A percentile compares a stretch with the other conserved stretches of the same genome.
Conservation (phyloP, 2,888 invertebrate species). For the Pristionchus mayeri region DNA sequence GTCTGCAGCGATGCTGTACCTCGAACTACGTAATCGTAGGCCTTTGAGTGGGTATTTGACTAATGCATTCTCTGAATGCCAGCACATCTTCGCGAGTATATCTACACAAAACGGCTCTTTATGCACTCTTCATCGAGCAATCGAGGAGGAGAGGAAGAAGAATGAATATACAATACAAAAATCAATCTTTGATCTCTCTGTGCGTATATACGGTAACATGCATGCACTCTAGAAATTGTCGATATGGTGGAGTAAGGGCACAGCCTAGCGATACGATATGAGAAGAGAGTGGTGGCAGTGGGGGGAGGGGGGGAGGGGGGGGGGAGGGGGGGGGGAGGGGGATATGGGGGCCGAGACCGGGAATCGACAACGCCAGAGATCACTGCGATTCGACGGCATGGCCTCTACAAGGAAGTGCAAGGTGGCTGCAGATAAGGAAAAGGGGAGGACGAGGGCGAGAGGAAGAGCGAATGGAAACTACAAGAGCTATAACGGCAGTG, state of each 20-base stretch:
- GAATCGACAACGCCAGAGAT: background rate
- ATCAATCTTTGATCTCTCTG: background rate
- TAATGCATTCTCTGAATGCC: background rate
- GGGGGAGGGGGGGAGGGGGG: background rate
- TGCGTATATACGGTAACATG: constrained; percentile 10
- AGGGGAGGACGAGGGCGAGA: background rate
- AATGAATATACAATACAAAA: constrained; percentile 17
- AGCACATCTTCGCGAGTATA: background rate
- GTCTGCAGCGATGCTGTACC: too few species aligned
- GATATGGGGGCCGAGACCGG: background rate
- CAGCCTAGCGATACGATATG: constrained; percentile 22
- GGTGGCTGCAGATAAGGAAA: constrained; percentile 17
- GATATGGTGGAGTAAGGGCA: constrained; percentile 11
- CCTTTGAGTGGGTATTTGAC: background rate
- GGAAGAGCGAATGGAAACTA: background rate
- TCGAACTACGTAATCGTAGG: too few species aligned
- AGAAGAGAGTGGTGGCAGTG: background rate
- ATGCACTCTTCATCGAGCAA: constrained; percentile 9
- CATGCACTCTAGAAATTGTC: too few species aligned
- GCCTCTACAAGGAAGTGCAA: constrained; percentile 3
- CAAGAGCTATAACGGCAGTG: constrained; percentile 14
- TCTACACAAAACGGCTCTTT: constrained; percentile 42
- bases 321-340: background rate
- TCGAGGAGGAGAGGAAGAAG: background rate
- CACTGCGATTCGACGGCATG: background rate